Evolutionary conservation across 2,113 vertebrate genomes (phyloP).

Genomic region (Tachuris rubrigastra): DNA sequence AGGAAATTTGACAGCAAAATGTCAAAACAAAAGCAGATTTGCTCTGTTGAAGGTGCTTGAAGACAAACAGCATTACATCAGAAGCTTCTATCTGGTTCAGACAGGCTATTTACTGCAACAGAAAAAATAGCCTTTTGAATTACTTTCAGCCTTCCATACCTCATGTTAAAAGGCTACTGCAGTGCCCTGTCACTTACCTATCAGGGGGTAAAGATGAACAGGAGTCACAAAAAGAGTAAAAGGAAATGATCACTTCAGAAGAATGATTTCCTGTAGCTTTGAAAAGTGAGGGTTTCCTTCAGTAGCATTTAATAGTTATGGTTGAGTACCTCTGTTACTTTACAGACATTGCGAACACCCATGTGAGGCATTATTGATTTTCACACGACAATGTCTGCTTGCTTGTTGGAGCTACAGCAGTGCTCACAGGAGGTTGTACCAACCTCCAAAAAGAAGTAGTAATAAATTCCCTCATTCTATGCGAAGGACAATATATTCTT

Average conservation of each 20-base stretch:
- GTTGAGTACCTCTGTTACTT: neutral
- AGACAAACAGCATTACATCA: conserved; percentile 51
- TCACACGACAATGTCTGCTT: neutral
- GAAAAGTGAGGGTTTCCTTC: conserved; percentile 25
- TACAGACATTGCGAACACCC: neutral
- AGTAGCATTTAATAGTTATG: neutral
- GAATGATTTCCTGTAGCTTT: conserved; percentile 11
- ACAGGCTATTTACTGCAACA: conserved; percentile 36
- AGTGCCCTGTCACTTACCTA: neutral
- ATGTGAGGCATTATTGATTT: conserved; percentile 26
- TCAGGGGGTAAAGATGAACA: neutral
- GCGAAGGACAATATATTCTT: neutral
- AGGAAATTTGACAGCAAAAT: conserved; percentile 58
- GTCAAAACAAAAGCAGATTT: conserved; percentile 65
- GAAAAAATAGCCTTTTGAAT: conserved; percentile 23
- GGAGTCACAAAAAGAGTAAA: conserved; percentile 1
- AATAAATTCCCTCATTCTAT: neutral
- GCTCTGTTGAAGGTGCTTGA: conserved; percentile 56
- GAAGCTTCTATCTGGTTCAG: conserved; percentile 41
- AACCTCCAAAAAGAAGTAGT: neutral
- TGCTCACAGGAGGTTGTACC: neutral
- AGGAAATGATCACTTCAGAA: conserved; percentile 12
- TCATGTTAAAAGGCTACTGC: neutral
- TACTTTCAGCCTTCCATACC: neutral
- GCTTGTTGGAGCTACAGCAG: neutral